phyloP scores from a whole-genome alignment of 2,113 vertebrate species.

The Protobothrops mucrosquamatus region DNA sequence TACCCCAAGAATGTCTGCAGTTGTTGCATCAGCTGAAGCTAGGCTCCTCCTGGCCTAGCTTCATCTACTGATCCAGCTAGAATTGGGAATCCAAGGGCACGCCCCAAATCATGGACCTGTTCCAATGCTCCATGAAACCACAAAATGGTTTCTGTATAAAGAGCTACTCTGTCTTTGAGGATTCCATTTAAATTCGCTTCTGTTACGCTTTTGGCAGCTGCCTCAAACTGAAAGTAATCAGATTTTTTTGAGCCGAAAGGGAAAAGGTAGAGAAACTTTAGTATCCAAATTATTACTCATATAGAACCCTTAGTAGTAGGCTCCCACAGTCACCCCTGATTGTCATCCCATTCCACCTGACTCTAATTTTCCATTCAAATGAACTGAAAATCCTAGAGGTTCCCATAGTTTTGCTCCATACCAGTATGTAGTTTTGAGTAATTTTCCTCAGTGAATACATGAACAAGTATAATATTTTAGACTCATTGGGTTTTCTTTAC shows the following conservation, averaged over 20 bases:
- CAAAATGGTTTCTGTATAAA: background rate
- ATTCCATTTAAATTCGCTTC: background rate
- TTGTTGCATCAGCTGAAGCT: background rate
- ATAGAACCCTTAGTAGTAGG: background rate
- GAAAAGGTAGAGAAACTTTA: background rate
- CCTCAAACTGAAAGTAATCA: background rate
- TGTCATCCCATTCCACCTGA: background rate
- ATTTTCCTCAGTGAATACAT: background rate
- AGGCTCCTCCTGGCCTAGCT: background rate
- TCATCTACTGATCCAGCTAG: background rate
- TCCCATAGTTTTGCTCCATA: background rate
- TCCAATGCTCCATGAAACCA: background rate
- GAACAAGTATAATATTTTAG: background rate
- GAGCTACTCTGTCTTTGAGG: background rate
- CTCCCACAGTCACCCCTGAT: background rate
- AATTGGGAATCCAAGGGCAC: background rate
- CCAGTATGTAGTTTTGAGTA: background rate
- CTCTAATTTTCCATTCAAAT: background rate
- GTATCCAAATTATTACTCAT: background rate
- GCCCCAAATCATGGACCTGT: background rate
- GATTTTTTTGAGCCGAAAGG: background rate
- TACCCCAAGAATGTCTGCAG: background rate
- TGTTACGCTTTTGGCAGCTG: background rate
- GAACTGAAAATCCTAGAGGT: background rate
- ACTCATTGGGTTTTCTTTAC: background rate